A percentile compares a stretch with the other conserved stretches of the same genome.
Conservation (phyloP, 2,113 vertebrate species). For the Cottus gobio region DNA sequence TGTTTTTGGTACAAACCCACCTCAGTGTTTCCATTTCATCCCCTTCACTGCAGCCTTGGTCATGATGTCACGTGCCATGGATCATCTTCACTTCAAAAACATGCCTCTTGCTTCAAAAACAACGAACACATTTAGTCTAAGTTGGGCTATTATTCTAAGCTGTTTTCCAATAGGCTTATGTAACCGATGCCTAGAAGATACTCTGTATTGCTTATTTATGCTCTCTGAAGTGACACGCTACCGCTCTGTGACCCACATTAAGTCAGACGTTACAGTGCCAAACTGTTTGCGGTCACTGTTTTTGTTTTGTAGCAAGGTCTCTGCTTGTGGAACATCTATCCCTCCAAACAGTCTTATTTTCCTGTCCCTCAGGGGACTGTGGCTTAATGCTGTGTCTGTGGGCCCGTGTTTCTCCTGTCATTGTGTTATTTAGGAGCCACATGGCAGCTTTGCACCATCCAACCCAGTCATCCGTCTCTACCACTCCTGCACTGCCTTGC, state of each 20-base stretch:
- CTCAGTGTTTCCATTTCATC: constrained; percentile 8
- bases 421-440: constrained; percentile 65
- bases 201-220: constrained; percentile 33
- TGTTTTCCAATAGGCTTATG: constrained; percentile 52
- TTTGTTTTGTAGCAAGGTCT: constrained; percentile 39
- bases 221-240: constrained; percentile 36
- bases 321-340: constrained; percentile 50
- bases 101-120: constrained; percentile 1
- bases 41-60: not conserved
- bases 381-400: constrained; percentile 57
- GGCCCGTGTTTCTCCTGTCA: constrained; percentile 55
- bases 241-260: constrained; percentile 57
- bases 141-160: constrained; percentile 21
- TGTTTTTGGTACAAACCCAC: not conserved
- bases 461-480: constrained; percentile 54
- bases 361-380: constrained; percentile 27
- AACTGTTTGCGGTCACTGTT: constrained; percentile 45
- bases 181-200: constrained; percentile 46
- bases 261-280: constrained; percentile 41
- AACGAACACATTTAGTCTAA: constrained; percentile 10
- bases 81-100: constrained; percentile 5
- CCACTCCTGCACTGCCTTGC: constrained; percentile 51
- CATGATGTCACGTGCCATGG: not conserved
- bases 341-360: constrained; percentile 41
- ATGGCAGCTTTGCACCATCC: constrained; percentile 57